Conservation (phyloP, 53 echinoderm and acorn worm genomes). For the Henricia sp. region DNA sequence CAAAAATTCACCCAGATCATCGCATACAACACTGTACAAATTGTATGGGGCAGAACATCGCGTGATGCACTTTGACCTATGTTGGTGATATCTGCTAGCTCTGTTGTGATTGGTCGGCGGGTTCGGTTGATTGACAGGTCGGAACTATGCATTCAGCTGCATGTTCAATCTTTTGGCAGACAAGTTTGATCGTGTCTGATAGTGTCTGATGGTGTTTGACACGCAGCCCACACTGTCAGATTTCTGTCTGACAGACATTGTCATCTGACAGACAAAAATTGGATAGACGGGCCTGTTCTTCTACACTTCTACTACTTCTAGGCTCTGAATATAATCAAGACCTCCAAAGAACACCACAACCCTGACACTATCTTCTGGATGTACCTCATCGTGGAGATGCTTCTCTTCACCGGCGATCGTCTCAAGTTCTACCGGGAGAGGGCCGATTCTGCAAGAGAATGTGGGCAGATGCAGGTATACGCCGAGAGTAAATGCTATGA, state of each 20-base stretch:
- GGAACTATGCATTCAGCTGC: too few species aligned
- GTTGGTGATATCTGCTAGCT: too few species aligned
- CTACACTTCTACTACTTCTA: background rate
- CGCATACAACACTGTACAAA: too few species aligned
- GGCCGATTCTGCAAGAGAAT: conserved; percentile 65
- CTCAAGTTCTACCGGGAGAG: conserved; percentile 74
- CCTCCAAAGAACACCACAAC: conserved; percentile 52
- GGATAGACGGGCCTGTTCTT: background rate
- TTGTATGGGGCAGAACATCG: too few species aligned
- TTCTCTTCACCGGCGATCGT: conserved; percentile 76
- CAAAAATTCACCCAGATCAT: too few species aligned
- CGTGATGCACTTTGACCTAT: too few species aligned
- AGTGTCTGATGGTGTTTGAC: too few species aligned
- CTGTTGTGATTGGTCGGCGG: too few species aligned
- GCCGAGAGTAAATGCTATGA: conserved; percentile 84
- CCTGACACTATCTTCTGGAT: conserved; percentile 66
- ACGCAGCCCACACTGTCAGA: too few species aligned
- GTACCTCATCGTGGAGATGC: conserved; percentile 73
- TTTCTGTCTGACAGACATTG: background rate
- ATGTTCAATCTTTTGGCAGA: too few species aligned
- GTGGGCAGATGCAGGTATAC: conserved; percentile 70
- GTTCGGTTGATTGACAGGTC: too few species aligned
- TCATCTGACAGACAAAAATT: background rate
- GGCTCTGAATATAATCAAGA: conserved; percentile 65
- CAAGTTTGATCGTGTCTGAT: too few species aligned